Evolutionary conservation across 1,140 invertebrate genomes (phyloP).

Genomic region (Oscheius sp.): DNA sequence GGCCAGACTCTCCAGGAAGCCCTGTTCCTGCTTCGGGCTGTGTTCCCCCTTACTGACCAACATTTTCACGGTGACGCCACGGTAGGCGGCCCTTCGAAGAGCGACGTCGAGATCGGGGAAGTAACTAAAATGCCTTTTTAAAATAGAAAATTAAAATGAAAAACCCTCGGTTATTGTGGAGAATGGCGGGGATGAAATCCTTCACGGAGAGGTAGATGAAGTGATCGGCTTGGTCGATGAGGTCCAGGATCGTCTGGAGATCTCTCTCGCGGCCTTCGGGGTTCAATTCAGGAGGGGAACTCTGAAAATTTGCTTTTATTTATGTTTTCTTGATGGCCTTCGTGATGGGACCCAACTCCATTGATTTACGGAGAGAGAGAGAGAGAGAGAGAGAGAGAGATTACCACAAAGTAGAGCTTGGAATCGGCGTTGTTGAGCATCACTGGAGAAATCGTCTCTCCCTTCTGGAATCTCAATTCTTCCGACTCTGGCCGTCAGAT

Average conservation of each 20-base stretch:
- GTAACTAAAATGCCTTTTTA: too few relatives aligned
- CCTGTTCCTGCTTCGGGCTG: conserved; percentile 72
- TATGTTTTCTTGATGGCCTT: too few relatives aligned
- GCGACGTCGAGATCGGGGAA: conserved; percentile 90
- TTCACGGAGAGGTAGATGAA: conserved; percentile 91
- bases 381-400: too few relatives aligned
- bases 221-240: conserved; percentile 77
- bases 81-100: conserved; percentile 76
- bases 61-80: conserved; percentile 74
- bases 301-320: too few relatives aligned
- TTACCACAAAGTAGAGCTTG: too few relatives aligned
- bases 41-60: conserved; percentile 85
- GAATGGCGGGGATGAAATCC: conserved; percentile 85
- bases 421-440: too few relatives aligned
- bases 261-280: conserved; percentile 78
- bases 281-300: conserved; percentile 80
- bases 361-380: too few relatives aligned
- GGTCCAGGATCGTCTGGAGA: conserved; percentile 76
- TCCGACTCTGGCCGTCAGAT: too few relatives aligned
- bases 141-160: too few relatives aligned
- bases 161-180: conserved; percentile 68
- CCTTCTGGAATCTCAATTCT: too few relatives aligned
- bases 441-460: too few relatives aligned
- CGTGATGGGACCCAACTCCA: too few relatives aligned
- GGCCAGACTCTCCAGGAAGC: conserved; percentile 77